Conservation (phyloP, 2,797 vertebrate species). For the Pseudochirops cupreus region DNA sequence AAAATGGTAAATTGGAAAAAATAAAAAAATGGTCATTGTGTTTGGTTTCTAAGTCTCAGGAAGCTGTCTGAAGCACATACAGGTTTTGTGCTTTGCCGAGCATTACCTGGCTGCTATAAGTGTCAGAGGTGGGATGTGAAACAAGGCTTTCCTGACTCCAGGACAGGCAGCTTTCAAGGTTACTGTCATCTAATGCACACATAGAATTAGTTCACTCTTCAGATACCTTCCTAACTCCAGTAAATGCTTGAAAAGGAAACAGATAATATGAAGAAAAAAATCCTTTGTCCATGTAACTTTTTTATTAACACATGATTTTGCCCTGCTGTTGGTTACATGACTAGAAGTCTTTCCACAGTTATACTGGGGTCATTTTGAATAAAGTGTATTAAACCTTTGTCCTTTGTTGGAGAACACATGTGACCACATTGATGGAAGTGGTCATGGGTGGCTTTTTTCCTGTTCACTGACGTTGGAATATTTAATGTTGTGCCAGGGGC, state of each 20-base stretch:
- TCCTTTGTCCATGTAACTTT: constrained; percentile 70
- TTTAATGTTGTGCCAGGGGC: constrained; percentile 73
- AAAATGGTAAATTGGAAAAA: not conserved
- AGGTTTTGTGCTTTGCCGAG: not conserved
- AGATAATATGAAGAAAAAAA: constrained; percentile 51
- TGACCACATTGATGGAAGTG: constrained; percentile 76
- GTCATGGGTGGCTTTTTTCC: constrained; percentile 69
- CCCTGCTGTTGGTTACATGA: constrained; percentile 64
- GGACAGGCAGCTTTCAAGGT: not conserved
- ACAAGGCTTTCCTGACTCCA: not conserved
- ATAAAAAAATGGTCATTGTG: no score
- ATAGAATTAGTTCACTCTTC: constrained; percentile 15
- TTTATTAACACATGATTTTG: constrained; percentile 75
- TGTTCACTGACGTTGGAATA: constrained; percentile 64
- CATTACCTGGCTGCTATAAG: not conserved
- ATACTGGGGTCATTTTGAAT: constrained; percentile 69
- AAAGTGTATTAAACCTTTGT: constrained; percentile 66
- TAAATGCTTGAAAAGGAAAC: constrained; percentile 23
- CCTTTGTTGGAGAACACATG: constrained; percentile 75
- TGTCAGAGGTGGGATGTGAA: not conserved
- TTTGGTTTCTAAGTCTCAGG: not conserved
- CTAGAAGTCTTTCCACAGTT: constrained; percentile 45
- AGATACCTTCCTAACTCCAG: not conserved
- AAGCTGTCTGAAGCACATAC: not conserved
- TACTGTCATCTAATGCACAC: constrained; percentile 55